phyloP scores from a whole-genome alignment of 2,797 vertebrate species.

The Okamejei kenojei region DNA sequence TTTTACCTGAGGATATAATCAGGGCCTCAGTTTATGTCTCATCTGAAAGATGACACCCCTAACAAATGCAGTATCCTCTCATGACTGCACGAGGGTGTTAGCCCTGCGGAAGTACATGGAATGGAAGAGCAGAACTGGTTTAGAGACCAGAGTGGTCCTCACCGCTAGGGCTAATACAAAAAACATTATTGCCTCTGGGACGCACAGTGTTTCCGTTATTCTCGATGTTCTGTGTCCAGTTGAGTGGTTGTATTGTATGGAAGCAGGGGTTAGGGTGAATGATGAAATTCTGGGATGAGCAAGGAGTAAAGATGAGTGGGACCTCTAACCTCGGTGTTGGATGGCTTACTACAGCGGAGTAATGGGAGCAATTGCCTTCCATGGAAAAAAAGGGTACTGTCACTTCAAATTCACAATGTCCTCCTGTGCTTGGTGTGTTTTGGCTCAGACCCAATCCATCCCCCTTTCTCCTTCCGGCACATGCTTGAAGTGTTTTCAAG shows the following conservation, averaged over 20 bases:
- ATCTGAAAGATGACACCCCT: background rate
- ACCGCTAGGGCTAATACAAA: background rate
- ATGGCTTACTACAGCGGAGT: background rate
- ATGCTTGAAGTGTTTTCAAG: conserved; percentile 33
- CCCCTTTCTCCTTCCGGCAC: conserved; percentile 26
- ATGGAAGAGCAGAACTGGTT: background rate
- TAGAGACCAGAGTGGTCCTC: background rate
- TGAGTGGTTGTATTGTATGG: background rate
- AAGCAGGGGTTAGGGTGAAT: background rate
- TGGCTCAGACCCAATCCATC: background rate
- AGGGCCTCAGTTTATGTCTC: background rate
- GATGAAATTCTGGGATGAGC: background rate
- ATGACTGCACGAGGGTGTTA: background rate
- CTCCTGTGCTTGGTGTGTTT: conserved; percentile 1
- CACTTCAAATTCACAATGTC: conserved; percentile 2
- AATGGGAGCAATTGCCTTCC: background rate
- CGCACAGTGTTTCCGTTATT: too few species aligned
- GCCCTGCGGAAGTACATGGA: background rate
- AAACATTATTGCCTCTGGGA: background rate
- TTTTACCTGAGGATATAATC: background rate
- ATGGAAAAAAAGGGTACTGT: background rate
- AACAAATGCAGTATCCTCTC: background rate
- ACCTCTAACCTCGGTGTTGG: background rate
- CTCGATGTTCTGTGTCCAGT: background rate
- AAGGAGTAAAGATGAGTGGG: background rate